Percentiles rank a stretch among this genome's conserved stretches.
phyloP scores from a whole-genome alignment of 2,113 vertebrate species.

The Stercorarius parasiticus region DNA sequence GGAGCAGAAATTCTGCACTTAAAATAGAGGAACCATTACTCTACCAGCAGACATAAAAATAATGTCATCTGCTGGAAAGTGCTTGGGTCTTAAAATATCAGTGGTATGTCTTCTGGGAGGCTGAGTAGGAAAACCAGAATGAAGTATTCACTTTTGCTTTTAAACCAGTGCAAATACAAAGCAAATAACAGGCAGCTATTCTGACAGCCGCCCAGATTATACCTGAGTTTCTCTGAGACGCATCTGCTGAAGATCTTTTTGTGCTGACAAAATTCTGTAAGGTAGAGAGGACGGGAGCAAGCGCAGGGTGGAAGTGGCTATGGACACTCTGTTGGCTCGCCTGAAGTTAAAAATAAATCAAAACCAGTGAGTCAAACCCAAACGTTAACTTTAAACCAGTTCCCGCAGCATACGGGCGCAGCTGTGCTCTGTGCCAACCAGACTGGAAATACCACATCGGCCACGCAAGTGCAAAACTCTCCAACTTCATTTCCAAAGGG shows the following conservation, averaged over 20 bases:
- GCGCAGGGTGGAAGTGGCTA: conserved; percentile 68
- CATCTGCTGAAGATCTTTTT: conserved; percentile 68
- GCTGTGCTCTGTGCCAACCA: neutral
- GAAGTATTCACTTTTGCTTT: neutral
- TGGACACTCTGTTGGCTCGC: conserved; percentile 71
- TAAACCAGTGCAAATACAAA: neutral
- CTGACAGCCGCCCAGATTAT: neutral
- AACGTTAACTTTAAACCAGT: neutral
- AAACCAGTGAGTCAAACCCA: neutral
- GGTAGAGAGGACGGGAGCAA: conserved; percentile 67
- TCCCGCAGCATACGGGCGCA: accelerated
- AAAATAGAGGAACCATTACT: neutral
- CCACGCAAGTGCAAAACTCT: neutral
- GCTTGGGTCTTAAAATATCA: neutral
- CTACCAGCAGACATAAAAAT: neutral
- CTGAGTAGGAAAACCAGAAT: neutral
- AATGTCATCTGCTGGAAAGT: conserved; percentile 27
- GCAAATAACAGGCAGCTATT: neutral
- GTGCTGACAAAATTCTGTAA: conserved; percentile 74
- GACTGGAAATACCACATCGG: neutral
- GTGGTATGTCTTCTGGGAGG: neutral
- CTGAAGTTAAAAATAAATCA: conserved; percentile 65
- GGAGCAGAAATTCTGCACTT: neutral
- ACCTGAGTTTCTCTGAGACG: conserved; percentile 73
- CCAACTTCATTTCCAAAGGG: neutral